These are phyloP conservation scores for Todiramphus saurophagus DNA, from an alignment of 2,113 vertebrate species.

Conservation along the genomic window DNA sequence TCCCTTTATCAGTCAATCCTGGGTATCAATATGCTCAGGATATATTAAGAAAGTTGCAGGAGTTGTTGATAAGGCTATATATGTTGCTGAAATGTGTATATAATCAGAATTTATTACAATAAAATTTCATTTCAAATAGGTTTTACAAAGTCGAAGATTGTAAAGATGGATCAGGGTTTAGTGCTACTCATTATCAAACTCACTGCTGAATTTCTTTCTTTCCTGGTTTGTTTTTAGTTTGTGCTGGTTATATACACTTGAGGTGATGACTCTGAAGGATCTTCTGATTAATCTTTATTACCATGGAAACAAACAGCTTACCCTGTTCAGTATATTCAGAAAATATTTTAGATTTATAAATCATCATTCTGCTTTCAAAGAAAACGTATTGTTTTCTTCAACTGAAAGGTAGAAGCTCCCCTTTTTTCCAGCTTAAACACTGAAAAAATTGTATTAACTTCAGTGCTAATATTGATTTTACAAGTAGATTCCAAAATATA, in stretches of 20 bases:
- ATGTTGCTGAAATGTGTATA: background rate
- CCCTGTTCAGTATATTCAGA: background rate
- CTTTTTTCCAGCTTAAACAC: background rate
- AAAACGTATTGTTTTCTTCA: background rate
- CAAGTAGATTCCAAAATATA: background rate
- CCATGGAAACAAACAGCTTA: background rate
- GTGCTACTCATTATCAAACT: background rate
- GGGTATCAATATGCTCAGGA: background rate
- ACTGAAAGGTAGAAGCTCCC: background rate
- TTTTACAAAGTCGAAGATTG: background rate
- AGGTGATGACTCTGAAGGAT: background rate
- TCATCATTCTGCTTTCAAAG: background rate
- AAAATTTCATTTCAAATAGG: background rate
- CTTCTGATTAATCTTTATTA: slow-evolving; percentile 45
- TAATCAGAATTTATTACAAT: background rate
- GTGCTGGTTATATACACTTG: background rate
- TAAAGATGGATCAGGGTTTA: background rate
- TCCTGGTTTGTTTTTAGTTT: background rate
- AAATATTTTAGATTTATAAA: background rate
- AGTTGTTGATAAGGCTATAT: background rate
- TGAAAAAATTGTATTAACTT: background rate
- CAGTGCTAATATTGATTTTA: background rate
- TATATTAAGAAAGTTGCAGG: background rate
- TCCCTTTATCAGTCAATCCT: background rate
- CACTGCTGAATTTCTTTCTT: background rate